Evolutionary conservation across 2,888 invertebrate species (phyloP), one percentile per base, ranked within the genome.

Genomic region (Drosophila nr. fundita): DNA sequence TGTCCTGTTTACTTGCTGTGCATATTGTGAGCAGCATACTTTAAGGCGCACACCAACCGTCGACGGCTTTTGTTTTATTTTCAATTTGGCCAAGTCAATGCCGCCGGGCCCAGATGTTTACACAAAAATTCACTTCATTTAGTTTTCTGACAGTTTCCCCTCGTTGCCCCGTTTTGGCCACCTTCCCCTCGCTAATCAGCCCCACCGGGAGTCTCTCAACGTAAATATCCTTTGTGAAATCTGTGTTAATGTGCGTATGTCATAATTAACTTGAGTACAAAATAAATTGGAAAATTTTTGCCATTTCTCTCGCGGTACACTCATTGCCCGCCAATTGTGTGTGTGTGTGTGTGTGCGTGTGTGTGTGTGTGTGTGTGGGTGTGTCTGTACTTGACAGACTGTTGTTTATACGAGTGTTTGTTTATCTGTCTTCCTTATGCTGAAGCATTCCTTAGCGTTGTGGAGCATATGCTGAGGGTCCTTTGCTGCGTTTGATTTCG

Each of bases 71-170:
- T 61, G 70, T 68, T 54, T 68, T 52, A 66, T 74, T 77, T 73
- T 78, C 78, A 78, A 67, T 66, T 78, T 74, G 69, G 50, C 66
- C 73, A 61, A 55, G 50, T 40, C 48, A 62, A 52, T 64, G 77
- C 77, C 73, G 57, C 11, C 57, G 64, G 75, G 68, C 88, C 29
- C 86, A 83, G 77, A 72, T 90, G 86, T 83, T 88, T 89, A 81
- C 83, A 77, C 73, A 85, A 74, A 76, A 78, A 73, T 64, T 77
- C 86, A 87, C 83, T 90, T 87, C 82, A 89, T 87, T 87, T 87
- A 79, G 88, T 75, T 67, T 78, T 36, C 27, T 68, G 76, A 66
- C 83, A 82, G 78, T 62, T n/a, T 29, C 10, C 2, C 30, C 27
- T 21, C 0, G 29, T 15, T 36, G 0, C 24, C 24, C 24, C 36